phyloP scores from a whole-genome alignment of 2,888 invertebrate species.

The Oscheius myriophilus region DNA sequence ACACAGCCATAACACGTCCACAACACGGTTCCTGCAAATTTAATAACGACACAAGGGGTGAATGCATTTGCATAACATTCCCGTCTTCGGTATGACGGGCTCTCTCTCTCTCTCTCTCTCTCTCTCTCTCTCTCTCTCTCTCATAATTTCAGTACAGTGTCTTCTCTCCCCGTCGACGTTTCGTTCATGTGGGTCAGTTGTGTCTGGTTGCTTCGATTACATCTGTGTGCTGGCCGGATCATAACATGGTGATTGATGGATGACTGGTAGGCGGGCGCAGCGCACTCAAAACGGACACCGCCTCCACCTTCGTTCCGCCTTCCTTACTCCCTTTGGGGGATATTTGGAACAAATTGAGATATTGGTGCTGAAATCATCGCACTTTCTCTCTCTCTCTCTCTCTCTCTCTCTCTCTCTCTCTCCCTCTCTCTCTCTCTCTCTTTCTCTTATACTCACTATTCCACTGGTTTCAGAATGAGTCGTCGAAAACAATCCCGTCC shows the following conservation, averaged over 20 bases:
- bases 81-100: background rate
- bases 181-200: constrained; percentile 8
- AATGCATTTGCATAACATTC: no score
- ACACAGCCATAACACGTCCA: no score
- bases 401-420: background rate
- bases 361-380: no score
- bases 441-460: background rate
- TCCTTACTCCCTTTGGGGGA: no score
- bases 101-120: background rate
- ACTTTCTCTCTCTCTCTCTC: background rate
- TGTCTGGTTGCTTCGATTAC: constrained; percentile 25
- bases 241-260: constrained; percentile 28
- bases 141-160: background rate
- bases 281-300: no score
- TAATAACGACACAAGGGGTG: no score
- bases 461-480: constrained; percentile 8
- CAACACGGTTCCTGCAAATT: no score
- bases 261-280: background rate
- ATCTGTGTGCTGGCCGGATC: constrained; percentile 22
- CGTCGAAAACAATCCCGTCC: constrained; percentile 18
- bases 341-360: no score
- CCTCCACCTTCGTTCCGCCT: no score
- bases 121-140: background rate
- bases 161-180: background rate
- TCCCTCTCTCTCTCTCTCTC: background rate